Evolutionary conservation across 2,888 invertebrate genomes (phyloP).

Genomic region (Luperina nickerlii): DNA sequence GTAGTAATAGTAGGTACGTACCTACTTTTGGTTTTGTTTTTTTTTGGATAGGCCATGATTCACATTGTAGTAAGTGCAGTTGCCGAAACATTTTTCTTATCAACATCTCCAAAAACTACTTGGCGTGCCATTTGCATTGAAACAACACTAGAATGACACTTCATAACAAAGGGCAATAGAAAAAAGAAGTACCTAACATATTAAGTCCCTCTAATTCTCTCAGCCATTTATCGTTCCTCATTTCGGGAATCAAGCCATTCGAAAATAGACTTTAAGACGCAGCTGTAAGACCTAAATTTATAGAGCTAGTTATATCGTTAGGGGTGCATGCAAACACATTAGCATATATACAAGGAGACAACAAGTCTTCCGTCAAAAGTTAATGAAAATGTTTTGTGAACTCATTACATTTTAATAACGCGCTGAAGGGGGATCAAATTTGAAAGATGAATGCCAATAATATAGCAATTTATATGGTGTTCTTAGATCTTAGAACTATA

Average conservation of each 20-base stretch:
- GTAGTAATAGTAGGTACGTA: neutral
- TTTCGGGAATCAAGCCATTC: slow-evolving; percentile 34
- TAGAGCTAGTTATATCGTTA: slow-evolving; percentile 31
- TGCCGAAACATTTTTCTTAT: neutral
- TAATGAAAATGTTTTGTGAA: slow-evolving; percentile 77
- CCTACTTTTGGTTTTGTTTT: neutral
- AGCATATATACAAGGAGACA: slow-evolving; percentile 83
- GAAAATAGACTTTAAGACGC: slow-evolving; percentile 48
- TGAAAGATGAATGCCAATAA: slow-evolving; percentile 25
- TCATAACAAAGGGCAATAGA: slow-evolving; percentile 40
- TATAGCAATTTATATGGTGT: slow-evolving; percentile 33
- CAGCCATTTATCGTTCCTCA: slow-evolving; percentile 51
- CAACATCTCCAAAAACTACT: neutral
- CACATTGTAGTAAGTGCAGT: neutral
- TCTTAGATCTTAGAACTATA: neutral
- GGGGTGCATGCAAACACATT: slow-evolving; percentile 75
- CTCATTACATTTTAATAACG: slow-evolving; percentile 73
- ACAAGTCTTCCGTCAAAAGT: slow-evolving; percentile 71
- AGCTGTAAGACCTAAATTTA: slow-evolving; percentile 54
- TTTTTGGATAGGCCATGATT: neutral
- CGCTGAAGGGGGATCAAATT: slow-evolving; percentile 45
- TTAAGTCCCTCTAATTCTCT: slow-evolving; percentile 59
- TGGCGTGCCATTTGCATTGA: slow-evolving; percentile 12
- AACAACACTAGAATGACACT: slow-evolving; percentile 32
- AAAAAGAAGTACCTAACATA: slow-evolving; percentile 42